Conservation (phyloP, 2,113 vertebrate species). For the Saiga tatarica region DNA sequence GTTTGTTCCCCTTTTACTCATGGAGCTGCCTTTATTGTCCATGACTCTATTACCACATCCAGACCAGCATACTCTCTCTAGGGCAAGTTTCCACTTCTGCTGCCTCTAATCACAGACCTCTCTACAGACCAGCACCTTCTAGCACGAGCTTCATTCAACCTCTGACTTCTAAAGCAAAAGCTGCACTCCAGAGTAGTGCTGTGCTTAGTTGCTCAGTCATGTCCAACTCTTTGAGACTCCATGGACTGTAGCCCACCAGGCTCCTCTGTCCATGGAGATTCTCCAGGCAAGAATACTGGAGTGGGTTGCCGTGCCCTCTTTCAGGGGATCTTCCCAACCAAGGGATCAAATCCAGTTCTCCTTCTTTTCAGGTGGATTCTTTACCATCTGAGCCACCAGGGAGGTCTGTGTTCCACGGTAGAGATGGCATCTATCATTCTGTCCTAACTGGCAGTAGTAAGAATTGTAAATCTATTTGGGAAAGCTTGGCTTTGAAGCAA, state of each 20-base stretch:
- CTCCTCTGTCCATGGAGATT: neutral
- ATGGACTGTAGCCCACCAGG: neutral
- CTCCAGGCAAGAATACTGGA: neutral
- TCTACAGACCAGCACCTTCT: neutral
- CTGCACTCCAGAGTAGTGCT: neutral
- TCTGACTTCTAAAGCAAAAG: neutral
- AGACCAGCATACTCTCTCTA: neutral
- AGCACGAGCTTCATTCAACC: neutral
- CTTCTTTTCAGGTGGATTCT: neutral
- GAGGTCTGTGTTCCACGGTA: neutral
- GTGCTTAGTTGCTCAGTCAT: neutral
- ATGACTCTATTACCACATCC: accelerated
- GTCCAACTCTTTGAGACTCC: neutral
- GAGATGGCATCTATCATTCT: neutral
- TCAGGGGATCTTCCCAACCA: neutral
- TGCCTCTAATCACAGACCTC: neutral
- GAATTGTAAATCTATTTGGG: neutral
- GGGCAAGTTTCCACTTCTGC: too few species aligned
- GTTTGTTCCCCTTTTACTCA: neutral
- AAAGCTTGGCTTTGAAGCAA: neutral
- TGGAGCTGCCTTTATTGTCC: neutral
- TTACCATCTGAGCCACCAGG: neutral
- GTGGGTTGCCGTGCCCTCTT: neutral
- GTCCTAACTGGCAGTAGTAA: neutral
- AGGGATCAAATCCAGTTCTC: neutral